phyloP scores from a whole-genome alignment of 1,140 invertebrate species.

The Piezodorus guildinii region DNA sequence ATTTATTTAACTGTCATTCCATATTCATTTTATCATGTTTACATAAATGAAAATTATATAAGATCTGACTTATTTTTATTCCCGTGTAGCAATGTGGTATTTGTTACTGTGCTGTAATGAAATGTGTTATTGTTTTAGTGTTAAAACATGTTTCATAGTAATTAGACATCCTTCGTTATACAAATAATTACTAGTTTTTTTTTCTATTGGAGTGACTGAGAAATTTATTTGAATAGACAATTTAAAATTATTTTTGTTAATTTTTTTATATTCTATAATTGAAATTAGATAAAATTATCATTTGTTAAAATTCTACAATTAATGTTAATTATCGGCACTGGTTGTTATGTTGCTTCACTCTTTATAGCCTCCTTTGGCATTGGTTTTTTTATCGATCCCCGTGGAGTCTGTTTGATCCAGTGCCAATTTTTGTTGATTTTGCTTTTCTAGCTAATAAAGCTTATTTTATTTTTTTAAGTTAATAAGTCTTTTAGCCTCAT shows the following conservation, averaged over 20 bases:
- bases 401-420: no score
- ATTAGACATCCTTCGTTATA: no score
- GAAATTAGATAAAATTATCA: not conserved
- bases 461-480: no score
- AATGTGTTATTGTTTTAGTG: conserved; percentile 4
- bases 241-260: not conserved
- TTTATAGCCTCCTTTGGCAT: no score
- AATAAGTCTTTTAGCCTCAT: not conserved
- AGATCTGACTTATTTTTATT: conserved; percentile 7
- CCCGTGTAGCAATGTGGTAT: not conserved
- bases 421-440: no score
- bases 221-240: not conserved
- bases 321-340: no score
- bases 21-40: conserved; percentile 1
- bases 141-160: not conserved
- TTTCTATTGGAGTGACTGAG: no score
- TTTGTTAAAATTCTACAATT: no score
- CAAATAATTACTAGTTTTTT: no score
- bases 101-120: not conserved
- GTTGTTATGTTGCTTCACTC: no score
- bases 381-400: no score
- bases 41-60: conserved; percentile 1
- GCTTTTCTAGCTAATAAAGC: no score
- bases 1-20: not conserved
- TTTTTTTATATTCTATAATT: not conserved